Conservation (phyloP, 2,888 invertebrate genomes). For the Abscondita cerata region DNA sequence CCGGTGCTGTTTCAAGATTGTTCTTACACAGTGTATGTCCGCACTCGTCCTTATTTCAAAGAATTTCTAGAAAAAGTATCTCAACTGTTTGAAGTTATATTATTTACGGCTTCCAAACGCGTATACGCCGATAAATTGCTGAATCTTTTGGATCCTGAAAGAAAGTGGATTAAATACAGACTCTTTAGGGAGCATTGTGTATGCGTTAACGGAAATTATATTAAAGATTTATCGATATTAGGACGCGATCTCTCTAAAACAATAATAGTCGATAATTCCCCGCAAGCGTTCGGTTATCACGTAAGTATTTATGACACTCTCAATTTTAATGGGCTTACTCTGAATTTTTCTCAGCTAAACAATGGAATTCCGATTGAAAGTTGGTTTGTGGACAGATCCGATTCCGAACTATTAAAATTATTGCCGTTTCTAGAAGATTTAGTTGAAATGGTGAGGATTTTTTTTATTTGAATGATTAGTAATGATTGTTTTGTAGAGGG, state of each 20-base stretch:
- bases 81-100: constrained; percentile 86
- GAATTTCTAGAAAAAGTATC: constrained; percentile 91
- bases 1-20: constrained; percentile 93
- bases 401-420: constrained; percentile 88
- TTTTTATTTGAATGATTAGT: background rate
- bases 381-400: constrained; percentile 92
- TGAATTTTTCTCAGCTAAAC: constrained; percentile 71
- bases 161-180: constrained; percentile 89
- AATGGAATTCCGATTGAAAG: constrained; percentile 98
- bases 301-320: constrained; percentile 55
- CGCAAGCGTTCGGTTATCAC: constrained; percentile 93
- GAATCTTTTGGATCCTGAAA: constrained; percentile 87
- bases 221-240: constrained; percentile 92
- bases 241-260: constrained; percentile 90
- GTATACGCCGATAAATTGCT: constrained; percentile 94
- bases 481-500: constrained; percentile 69
- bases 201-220: constrained; percentile 94
- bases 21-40: constrained; percentile 83
- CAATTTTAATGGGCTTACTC: constrained; percentile 2
- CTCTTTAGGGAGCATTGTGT: constrained; percentile 96
- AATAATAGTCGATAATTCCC: constrained; percentile 87
- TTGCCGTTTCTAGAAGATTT: constrained; percentile 90
- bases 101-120: constrained; percentile 95
- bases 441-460: constrained; percentile 72
- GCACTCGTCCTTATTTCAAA: constrained; percentile 89